These are phyloP conservation scores for Cheirogaleus major DNA, from an alignment of 2,797 vertebrate genomes.

Conservation along the genomic window DNA sequence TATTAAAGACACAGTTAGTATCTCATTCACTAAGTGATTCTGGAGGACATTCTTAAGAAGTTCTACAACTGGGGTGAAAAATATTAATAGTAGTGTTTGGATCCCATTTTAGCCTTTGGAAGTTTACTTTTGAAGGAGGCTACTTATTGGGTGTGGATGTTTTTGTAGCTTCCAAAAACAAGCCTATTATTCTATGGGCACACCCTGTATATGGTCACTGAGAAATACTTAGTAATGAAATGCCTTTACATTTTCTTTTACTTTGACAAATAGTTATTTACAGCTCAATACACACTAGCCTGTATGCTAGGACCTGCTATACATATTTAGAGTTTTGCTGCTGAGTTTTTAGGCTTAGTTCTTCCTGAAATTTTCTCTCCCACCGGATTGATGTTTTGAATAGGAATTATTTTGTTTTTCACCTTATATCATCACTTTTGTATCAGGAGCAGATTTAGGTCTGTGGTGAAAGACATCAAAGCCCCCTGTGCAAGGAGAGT, in stretches of 20 bases:
- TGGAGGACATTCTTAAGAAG: background rate
- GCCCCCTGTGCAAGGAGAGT: background rate
- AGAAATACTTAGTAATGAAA: background rate
- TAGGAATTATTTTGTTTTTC: background rate
- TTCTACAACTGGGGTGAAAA: background rate
- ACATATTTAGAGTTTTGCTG: background rate
- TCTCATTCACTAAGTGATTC: background rate
- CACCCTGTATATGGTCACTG: background rate
- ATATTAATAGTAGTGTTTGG: background rate
- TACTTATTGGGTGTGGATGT: background rate
- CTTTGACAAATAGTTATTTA: background rate
- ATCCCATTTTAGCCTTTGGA: background rate
- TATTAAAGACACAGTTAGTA: background rate
- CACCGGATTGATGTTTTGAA: background rate
- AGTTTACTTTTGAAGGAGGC: background rate
- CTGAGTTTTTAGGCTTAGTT: background rate
- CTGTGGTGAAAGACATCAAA: background rate
- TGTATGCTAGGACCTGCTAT: background rate
- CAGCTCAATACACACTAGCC: fast-evolving
- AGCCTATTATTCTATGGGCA: background rate
- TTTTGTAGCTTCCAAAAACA: background rate
- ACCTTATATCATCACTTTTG: fast-evolving
- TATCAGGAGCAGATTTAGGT: background rate
- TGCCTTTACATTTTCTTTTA: background rate
- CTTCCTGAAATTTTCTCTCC: background rate